Base-by-base conservation (phyloP, 2,113 vertebrate genomes). In the Phodopus roborovskii region DNA sequence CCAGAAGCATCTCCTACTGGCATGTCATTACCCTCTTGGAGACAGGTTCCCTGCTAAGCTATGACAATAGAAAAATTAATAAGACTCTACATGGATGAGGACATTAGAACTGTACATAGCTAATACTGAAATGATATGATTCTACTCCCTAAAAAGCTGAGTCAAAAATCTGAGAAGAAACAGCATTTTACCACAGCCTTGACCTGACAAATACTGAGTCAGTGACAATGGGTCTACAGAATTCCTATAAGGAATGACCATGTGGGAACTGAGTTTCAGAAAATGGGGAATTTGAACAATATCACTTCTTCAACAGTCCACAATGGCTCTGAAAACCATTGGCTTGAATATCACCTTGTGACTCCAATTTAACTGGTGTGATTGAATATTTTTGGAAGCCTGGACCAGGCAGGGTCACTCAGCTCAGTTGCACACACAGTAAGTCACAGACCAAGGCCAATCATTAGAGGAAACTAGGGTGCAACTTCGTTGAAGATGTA, bases 261-360 rank as follows among this genome's bases (percentile, higher is more conserved):
- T 95, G 71, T 88, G 87, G 71, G 5, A n/a, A 62, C 90, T 94
- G 83, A 96, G 70, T 87, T 90, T 85, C 58, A 85, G 81, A 83
- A 94, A 97, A 93, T 96, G 77, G 74, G 79, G 94, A 83, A 74
- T 5, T 68, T 96, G 96, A 87, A 50, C 87, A 19, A 7, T 86
- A 96, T 91, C 85, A 95, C 73, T 98, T 96, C 1, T 50, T 91
- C 90, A 96, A 95, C 96, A 97, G 75, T 89, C 97, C 96, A 97
- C 71, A 75, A 26, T 92, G 91, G 95, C 92, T 26, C 82, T 75
- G 66, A 84, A 96, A 92, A 92, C 26, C 15, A 33, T 50, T 79
- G 58, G 93, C 92, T 96, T 74, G 39, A 42, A 83, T 91, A 58
- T 94, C 1, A 4, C 64, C 91, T 89, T 28, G 36, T 91, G 66